A percentile compares a stretch with the other conserved stretches of the same genome.
These are phyloP conservation scores for Cyrtodaria siliqua DNA, from an alignment of 2,888 invertebrate species.

Conservation along the genomic window DNA sequence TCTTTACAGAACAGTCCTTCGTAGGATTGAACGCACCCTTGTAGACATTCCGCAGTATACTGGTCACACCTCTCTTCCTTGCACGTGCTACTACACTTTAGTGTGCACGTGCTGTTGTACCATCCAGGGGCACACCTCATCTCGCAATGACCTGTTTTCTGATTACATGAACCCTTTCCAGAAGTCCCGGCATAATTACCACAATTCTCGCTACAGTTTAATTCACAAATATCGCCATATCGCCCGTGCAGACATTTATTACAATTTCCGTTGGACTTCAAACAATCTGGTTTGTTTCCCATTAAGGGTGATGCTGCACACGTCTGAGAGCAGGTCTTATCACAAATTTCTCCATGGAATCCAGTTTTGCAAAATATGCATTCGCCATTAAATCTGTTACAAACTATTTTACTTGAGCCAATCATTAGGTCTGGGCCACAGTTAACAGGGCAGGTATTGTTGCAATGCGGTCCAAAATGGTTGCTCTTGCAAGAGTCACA, in stretches of 20 bases:
- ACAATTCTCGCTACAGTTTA: constrained; percentile 21
- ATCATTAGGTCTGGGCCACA: constrained; percentile 2
- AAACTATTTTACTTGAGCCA: no score
- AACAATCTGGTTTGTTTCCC: neutral
- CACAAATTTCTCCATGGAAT: constrained; percentile 35
- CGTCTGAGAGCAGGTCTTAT: constrained; percentile 14
- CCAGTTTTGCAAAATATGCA: constrained; percentile 12
- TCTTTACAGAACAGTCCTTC: constrained; percentile 35
- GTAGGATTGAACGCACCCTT: constrained; percentile 40
- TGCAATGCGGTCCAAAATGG: constrained; percentile 31
- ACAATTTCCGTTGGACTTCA: constrained; percentile 36
- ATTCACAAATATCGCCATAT: constrained; percentile 32
- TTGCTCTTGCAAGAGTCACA: constrained; percentile 24
- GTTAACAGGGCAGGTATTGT: constrained; percentile 17
- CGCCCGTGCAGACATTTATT: constrained; percentile 23
- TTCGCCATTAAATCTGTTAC: neutral
- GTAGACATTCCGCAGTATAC: constrained; percentile 26
- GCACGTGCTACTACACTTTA: constrained; percentile 39
- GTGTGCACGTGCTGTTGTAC: constrained; percentile 32
- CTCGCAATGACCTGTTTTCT: constrained; percentile 30
- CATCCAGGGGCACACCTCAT: constrained; percentile 46
- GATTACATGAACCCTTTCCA: constrained; percentile 35
- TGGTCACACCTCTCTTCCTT: constrained; percentile 29
- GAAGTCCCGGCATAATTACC: neutral
- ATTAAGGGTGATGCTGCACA: constrained; percentile 21